Base-by-base conservation (phyloP, 1,140 invertebrate genomes). In the honey bee (Apis mellifera) region DNA sequence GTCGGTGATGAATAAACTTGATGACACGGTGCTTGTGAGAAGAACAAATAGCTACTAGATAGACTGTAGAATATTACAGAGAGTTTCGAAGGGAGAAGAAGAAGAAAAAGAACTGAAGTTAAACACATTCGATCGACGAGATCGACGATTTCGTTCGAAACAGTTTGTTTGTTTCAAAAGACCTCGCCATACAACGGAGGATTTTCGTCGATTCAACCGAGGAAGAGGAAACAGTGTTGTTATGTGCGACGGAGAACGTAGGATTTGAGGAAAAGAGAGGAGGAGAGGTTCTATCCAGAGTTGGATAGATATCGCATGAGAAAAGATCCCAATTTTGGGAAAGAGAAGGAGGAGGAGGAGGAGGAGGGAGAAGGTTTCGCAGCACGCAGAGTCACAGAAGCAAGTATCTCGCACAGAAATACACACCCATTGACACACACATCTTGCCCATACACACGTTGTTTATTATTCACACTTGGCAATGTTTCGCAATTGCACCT, bases 401-500 rank as follows among this genome's bases (percentile, higher is more conserved):
- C 76, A 83, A 78, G 82, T 78, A 69, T 65, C 55, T 26, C 42
- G 23, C 62, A 73, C 84, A 73, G 52, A 52, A 32, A 68, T 52
- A 71, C 71, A 52, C 77, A 11, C 26, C 52, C 54, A 71, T 9
- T 5, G 54, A 15, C 26, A 55, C 52, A 55, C 52, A 26, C 19
- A 26, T 50, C 48, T n/a, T 7, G 26, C 4, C 7, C 65, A 64
- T 48, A 50, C 66, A 52, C 65, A 48, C 57, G 17, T 15, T 5
- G 12, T 68, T n/a, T 68, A 48, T 21, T 69, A 2, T 26, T 62
- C 21, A 66, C 9, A 70, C 57, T 57, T 54, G 55, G 73, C 57
- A 77, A 57, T 64, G 26, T 54, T 64, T 50, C 21, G 17, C n/a
- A 68, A 69, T 48, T 76, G 72, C 79, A 81, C 78, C 71, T 21